phyloP scores from a whole-genome alignment of 2,888 invertebrate species.

The Chirona hameri region DNA sequence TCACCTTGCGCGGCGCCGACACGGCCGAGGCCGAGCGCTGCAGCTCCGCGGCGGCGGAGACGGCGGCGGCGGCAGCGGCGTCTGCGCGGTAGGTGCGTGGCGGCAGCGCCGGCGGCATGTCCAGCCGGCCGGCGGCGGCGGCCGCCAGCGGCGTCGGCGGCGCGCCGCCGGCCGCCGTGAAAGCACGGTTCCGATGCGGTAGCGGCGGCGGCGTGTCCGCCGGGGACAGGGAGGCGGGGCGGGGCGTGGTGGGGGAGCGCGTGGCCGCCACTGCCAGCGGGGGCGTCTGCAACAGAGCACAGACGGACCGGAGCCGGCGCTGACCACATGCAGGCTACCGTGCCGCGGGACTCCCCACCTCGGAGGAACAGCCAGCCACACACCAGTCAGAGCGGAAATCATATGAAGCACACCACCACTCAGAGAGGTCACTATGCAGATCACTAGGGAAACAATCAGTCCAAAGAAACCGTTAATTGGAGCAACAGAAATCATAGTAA shows the following conservation, averaged over 20 bases:
- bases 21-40: constrained; percentile 41
- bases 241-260: constrained; percentile 35
- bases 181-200: constrained; percentile 34
- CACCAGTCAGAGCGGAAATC: neutral
- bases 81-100: constrained; percentile 46
- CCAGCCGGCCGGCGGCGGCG: constrained; percentile 41
- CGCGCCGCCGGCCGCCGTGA: constrained; percentile 44
- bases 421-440: too few species aligned
- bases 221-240: constrained; percentile 9
- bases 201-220: constrained; percentile 38
- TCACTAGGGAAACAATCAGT: too few species aligned
- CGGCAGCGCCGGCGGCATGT: constrained; percentile 56
- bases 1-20: neutral
- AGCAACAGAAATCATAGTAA: neutral
- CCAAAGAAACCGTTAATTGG: neutral
- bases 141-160: constrained; percentile 55
- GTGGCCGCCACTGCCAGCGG: constrained; percentile 36
- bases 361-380: neutral
- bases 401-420: neutral
- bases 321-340: neutral
- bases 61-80: constrained; percentile 8
- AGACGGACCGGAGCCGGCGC: neutral
- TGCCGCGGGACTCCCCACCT: neutral
- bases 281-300: constrained; percentile 32
- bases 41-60: constrained; percentile 48